Base-by-base conservation (phyloP, 2,797 vertebrate genomes). In the Delichon dasypus region DNA sequence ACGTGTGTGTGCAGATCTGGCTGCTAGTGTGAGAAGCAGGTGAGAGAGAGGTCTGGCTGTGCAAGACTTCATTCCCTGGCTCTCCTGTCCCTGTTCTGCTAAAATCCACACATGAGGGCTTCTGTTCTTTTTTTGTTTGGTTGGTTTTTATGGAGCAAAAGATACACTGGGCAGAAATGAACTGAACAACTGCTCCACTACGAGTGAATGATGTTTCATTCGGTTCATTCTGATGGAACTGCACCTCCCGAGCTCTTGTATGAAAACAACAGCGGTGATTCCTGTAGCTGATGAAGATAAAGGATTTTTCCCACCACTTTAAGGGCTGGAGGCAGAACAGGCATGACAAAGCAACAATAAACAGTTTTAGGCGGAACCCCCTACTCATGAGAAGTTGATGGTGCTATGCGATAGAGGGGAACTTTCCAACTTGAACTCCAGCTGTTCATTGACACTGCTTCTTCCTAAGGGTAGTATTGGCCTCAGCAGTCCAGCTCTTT, bases 51-150 rank as follows among this genome's bases (percentile, higher is more conserved):
- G 84, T 88, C 86, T 96, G 86, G 61, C 48, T 72, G 77, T 92
- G 71, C 77, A 94, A 77, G 86, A 95, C 94, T 94, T 88, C 51
- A 5, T 93, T 94, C 88, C 86, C 93, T 96, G 78, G 91, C 93
- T 96, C 93, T 96, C 86, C 83, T 92, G 27, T 96, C 80, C 74
- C 94, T 91, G 29, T 96, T 96, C 94, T 90, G 88, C 92, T 91
- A 89, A 94, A 95, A 70, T 70, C 48, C 74, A 92, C 94, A 96
- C 91, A 91, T 73, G 62, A 86, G 90, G 89, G 76, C 90, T 96
- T 89, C 76, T 76, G 44, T 54, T 54, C n/a, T 73, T 68, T 57
- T 65, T 72, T 61, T 67, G 5, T 0, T 42, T 45, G n/a, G 13
- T n/a, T 30, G 55, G 22, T 57, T 77, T 94, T 75, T 34, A 62